Evolutionary conservation across 1,140 invertebrate genomes (phyloP).

Genomic region (Lordiphosa mommai): DNA sequence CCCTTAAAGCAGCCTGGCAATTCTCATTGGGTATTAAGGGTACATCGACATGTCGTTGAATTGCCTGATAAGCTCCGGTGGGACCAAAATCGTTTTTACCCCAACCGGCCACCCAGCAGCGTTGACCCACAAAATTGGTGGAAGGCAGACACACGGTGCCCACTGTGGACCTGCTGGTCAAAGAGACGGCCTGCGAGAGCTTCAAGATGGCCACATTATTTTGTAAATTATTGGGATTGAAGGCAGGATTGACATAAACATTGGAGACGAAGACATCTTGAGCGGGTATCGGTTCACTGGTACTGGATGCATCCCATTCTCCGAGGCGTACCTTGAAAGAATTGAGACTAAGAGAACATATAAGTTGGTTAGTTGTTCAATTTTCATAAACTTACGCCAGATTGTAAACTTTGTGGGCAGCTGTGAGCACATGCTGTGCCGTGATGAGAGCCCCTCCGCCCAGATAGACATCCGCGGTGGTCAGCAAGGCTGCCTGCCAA

Average conservation of each 20-base stretch:
- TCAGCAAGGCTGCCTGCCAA: constrained; percentile 80
- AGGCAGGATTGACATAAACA: constrained; percentile 84
- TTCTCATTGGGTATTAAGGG: constrained; percentile 83
- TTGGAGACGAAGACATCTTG: constrained; percentile 82
- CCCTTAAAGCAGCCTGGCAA: constrained; percentile 84
- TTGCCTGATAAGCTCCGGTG: constrained; percentile 84
- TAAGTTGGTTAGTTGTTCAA: background rate
- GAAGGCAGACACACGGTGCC: constrained; percentile 86
- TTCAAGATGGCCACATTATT: constrained; percentile 86
- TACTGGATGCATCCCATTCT: constrained; percentile 85
- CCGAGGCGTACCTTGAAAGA: constrained; percentile 84
- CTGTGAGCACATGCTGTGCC: constrained; percentile 84
- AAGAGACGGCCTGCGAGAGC: constrained; percentile 82
- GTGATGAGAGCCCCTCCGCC: constrained; percentile 86
- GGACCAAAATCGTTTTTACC: constrained; percentile 88
- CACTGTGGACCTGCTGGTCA: constrained; percentile 83
- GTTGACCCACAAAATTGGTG: constrained; percentile 82
- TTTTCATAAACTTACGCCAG: constrained; percentile 81
- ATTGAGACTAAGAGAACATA: constrained; percentile 25
- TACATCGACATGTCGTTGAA: constrained; percentile 86
- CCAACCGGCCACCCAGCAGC: constrained; percentile 90
- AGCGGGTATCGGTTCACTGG: constrained; percentile 83
- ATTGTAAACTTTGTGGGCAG: constrained; percentile 84
- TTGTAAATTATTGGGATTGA: constrained; percentile 83
- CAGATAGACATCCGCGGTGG: constrained; percentile 82